These are phyloP conservation scores for Brachionus asplanchnoidis DNA, from an alignment of 1,140 invertebrate genomes.

Conservation along the genomic window DNA sequence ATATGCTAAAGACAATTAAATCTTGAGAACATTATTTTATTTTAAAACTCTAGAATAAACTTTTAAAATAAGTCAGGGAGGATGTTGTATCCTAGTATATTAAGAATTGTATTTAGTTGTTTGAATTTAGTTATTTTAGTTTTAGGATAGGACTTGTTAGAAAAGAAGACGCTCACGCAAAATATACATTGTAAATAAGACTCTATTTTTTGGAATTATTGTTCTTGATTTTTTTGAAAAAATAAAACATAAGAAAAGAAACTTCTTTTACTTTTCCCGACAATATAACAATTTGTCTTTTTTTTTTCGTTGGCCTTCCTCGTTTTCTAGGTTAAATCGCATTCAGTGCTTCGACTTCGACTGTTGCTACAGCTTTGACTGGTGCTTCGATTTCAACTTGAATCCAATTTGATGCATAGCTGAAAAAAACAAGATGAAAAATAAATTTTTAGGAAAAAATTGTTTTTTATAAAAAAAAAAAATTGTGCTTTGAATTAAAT, in stretches of 20 bases:
- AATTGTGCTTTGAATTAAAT: not conserved
- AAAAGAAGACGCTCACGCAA: not conserved
- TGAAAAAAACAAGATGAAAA: no score
- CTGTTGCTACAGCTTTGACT: no score
- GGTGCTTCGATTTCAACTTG: not conserved
- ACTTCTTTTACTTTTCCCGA: not conserved
- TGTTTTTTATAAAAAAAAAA: no score
- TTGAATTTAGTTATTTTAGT: not conserved
- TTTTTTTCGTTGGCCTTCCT: no score
- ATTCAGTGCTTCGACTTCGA: no score
- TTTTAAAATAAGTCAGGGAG: not conserved
- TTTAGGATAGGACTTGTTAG: not conserved
- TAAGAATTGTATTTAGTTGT: not conserved
- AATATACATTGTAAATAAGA: not conserved
- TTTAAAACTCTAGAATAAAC: not conserved
- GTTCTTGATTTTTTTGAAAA: not conserved
- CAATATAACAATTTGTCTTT: no score
- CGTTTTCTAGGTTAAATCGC: no score
- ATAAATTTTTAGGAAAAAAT: not conserved
- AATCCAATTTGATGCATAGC: no score
- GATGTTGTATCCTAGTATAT: not conserved
- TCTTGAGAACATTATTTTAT: not conserved
- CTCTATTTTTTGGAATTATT: not conserved
- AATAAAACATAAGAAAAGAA: not conserved
- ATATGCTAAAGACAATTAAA: not conserved